Base-by-base conservation (phyloP, 2,797 vertebrate species). In the Sardinella longiceps region DNA sequence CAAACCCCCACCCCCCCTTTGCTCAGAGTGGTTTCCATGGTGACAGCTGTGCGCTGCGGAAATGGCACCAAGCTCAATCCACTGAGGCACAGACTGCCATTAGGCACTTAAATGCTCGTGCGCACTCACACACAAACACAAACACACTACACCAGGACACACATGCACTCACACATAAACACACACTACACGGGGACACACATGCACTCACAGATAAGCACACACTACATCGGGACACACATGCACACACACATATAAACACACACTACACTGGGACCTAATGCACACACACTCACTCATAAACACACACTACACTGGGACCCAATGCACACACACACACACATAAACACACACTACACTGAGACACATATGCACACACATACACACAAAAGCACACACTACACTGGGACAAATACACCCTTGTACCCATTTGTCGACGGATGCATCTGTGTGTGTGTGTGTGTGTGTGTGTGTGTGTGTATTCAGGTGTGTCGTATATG, bases 1-100 rank as follows among this genome's bases (percentile, higher is more conserved):
- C n/a, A n/a, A n/a, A n/a, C 86, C 80, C 91, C 83, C 80, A 89
- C 88, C 82, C 88, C 88, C 89, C 90, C 85, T 90, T 93, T 92
- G 91, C 94, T 93, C 93, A 94, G 93, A 94, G 94, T 77, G 93
- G 95, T 96, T 96, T 87, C 94, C 94, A 96, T 95, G 93, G 95
- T 90, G 94, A 96, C 93, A 93, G 92, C 92, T 92, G 91, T 93
- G 93, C 89, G 92, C 94, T 94, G 94, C 89, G 83, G 91, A 93
- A 95, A 95, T 91, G 89, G 94, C 91, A 94, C 93, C 92, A 91
- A 92, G 92, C 91, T 18, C 80, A 90, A 92, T 93, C 90, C 91
- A 88, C 91, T 87, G 90, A 87, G 91, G 91, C 91, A 90, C 89
- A 92, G 88, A 93, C 93, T 90, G 91, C 92, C 90, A 89, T 94